Base-by-base conservation (phyloP, 1,140 invertebrate species). In the Aphelenchoides fujianensis region DNA sequence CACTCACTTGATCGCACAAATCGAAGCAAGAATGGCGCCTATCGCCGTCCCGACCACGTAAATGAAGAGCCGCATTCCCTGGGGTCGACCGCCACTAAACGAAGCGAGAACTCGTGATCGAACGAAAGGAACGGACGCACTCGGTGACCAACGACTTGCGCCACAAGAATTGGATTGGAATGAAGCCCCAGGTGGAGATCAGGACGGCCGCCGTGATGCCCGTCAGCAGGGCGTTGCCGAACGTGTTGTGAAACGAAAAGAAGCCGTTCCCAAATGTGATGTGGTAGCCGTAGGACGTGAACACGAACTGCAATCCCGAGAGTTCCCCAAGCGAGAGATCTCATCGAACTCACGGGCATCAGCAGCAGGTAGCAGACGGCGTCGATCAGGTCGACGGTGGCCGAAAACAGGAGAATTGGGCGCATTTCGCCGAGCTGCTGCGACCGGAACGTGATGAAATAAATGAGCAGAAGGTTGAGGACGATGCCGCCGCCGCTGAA, bases 341-440 rank as follows among this genome's bases (percentile, higher is more conserved):
- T n/a, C n/a, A n/a, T n/a, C n/a, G n/a, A n/a, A 59, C 55, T 59
- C 23, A 59, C 55, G 5, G 55, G 55, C 55, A 59, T 59, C 55
- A 59, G 34, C 55, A 59, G 34, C 27, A 59, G 34, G 55, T 59
- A 59, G 55, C 55, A 59, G 34, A 59, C 34, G 5, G 55, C 5
- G 23, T 59, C 55, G 34, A 59, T 59, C 55, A 59, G 34, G 23
- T 59, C 55, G 19, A 59, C 55, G 19, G 19, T 59, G 23, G 34
- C 55, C 28, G 12, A 30, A 32, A 59, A 59, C 55, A 19, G 5
- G 27, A 59, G 34, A 5, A 59, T 59, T 23, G 55, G 55, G 28
- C 55, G 5, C 55, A 59, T 59, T 19, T 59, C 55, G 5, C 55
- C 55, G 27, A 59, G 23, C 55, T 7, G 5, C 34, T 59, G 55